These are phyloP conservation scores for Cantharis rufa DNA, from an alignment of 2,888 invertebrate species.

Conservation along the genomic window DNA sequence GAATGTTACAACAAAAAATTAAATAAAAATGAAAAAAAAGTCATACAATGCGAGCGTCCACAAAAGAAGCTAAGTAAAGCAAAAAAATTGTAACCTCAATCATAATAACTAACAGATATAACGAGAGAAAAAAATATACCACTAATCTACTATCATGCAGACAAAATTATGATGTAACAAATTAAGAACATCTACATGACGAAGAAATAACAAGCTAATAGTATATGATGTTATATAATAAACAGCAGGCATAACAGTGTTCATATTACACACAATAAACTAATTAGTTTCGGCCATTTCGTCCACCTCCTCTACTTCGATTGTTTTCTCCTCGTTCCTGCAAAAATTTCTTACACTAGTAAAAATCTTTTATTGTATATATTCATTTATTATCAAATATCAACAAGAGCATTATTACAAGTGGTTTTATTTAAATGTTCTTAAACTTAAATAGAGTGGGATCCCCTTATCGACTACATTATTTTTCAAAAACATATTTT, in stretches of 20 bases:
- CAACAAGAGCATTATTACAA: neutral
- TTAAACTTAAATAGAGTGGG: too few species aligned
- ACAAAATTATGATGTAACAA: slow-evolving; percentile 41
- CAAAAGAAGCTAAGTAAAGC: slow-evolving; percentile 31
- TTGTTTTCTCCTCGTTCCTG: slow-evolving; percentile 51
- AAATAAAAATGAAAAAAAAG: neutral
- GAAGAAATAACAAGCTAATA: slow-evolving; percentile 47
- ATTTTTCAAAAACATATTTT: too few species aligned
- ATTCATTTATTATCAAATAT: neutral
- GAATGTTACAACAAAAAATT: slow-evolving; percentile 23
- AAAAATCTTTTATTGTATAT: neutral
- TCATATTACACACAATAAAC: slow-evolving; percentile 19
- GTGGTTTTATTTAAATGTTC: too few species aligned
- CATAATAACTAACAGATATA: slow-evolving; percentile 16
- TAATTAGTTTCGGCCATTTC: slow-evolving; percentile 48
- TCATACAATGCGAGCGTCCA: slow-evolving; percentile 21
- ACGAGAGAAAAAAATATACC: slow-evolving; percentile 21
- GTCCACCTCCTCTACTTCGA: slow-evolving; percentile 48
- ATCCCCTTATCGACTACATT: too few species aligned
- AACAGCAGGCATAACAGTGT: slow-evolving; percentile 50
- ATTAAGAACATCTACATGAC: slow-evolving; percentile 39
- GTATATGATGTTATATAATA: slow-evolving; percentile 32
- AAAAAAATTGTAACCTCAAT: slow-evolving; percentile 22
- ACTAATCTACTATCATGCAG: slow-evolving; percentile 43
- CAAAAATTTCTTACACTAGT: neutral